Evolutionary conservation across 1,140 invertebrate species (phyloP).

Genomic region (Yoshiicerus persimilis): DNA sequence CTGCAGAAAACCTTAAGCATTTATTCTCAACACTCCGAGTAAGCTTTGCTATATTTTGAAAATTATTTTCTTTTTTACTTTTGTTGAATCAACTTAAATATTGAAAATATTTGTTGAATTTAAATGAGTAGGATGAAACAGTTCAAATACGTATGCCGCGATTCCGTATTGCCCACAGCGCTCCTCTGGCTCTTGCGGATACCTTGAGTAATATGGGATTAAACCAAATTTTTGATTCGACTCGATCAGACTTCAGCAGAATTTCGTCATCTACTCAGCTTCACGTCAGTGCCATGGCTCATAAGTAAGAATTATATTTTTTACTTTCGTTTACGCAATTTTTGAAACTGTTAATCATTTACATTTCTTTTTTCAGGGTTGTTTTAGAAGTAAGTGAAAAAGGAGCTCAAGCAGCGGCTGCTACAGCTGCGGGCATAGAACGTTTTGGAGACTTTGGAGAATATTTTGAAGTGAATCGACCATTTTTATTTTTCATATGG

Average conservation of each 20-base stretch:
- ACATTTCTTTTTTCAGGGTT: constrained; percentile 46
- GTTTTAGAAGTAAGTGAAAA: constrained; percentile 51
- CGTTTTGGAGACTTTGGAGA: constrained; percentile 51
- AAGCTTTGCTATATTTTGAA: background rate
- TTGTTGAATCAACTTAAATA: background rate
- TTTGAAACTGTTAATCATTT: background rate
- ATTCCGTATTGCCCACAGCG: constrained; percentile 48
- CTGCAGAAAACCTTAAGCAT: constrained; percentile 51
- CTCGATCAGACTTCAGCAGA: constrained; percentile 46
- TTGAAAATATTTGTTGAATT: too few species aligned
- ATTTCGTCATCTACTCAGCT: constrained; percentile 47
- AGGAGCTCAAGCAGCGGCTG: constrained; percentile 49
- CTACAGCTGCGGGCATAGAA: constrained; percentile 49
- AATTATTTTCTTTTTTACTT: background rate
- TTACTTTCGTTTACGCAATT: background rate
- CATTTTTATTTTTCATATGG: constrained; percentile 57
- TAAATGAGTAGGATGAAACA: constrained; percentile 50
- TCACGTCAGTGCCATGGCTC: constrained; percentile 49
- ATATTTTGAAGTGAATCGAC: constrained; percentile 55
- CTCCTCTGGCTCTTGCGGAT: constrained; percentile 47
- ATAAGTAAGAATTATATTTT: constrained; percentile 48
- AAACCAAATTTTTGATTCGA: constrained; percentile 48
- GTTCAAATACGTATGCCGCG: constrained; percentile 54
- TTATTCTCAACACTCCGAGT: constrained; percentile 53
- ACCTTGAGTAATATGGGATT: constrained; percentile 51